Percentiles rank a stretch among this genome's conserved stretches.
phyloP scores from a whole-genome alignment of 2,797 vertebrate genomes.

The Tympanoctomys barrerae region DNA sequence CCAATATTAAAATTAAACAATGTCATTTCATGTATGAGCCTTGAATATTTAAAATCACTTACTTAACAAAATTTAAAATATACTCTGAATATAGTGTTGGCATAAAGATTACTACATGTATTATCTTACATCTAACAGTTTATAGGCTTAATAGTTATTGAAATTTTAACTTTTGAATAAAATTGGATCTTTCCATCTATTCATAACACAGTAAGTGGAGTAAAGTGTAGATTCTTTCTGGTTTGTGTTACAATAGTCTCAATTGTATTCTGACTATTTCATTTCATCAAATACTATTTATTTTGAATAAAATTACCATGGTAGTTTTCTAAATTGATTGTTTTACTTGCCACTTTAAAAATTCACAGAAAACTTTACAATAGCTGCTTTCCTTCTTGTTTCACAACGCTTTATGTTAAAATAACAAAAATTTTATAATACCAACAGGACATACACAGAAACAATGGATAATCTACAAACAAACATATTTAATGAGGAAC shows the following conservation, averaged over 20 bases:
- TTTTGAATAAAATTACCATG: slow-evolving; percentile 3
- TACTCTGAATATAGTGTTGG: not conserved
- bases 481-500: not conserved
- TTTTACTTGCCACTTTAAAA: not conserved
- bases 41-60: not conserved
- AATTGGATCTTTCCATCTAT: not conserved
- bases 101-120: slow-evolving; percentile 2
- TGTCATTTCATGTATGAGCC: not conserved
- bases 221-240: not conserved
- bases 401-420: not conserved
- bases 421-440: not conserved
- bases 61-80: slow-evolving; percentile 52
- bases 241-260: not conserved
- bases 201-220: too few relatives aligned
- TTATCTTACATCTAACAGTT: slow-evolving; percentile 16
- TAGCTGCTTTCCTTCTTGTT: not conserved
- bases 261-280: not conserved
- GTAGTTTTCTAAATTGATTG: not conserved
- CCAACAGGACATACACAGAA: not conserved
- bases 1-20: not conserved
- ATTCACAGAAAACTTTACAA: not conserved
- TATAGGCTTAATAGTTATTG: not conserved
- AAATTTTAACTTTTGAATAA: slow-evolving; percentile 17
- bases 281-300: not conserved
- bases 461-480: not conserved